Base-by-base conservation (phyloP, 2,113 vertebrate genomes). In the Solenodon paradoxus region DNA sequence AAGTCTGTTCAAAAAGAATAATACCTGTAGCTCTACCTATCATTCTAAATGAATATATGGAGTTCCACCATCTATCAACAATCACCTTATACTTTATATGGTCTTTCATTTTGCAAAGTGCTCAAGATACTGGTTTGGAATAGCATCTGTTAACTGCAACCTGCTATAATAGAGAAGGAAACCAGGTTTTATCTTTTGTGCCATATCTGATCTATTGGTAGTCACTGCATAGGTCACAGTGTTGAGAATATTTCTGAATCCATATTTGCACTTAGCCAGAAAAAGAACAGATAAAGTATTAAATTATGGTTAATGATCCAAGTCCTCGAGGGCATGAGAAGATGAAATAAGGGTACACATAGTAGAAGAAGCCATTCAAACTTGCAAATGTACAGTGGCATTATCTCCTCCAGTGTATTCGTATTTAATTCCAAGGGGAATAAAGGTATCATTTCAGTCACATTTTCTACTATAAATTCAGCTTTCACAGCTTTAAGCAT, bases 391-490 rank as follows among this genome's bases (percentile, higher is more conserved):
- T 86, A 7, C 1, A 42, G 0, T 55, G 30, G 47, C 77, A 82
- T 42, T 89, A 84, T 63, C 20, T 79, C 40, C 28, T 13, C 63
- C 64, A 86, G 30, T 7, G 40, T 55, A 63, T 82, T 88, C 6
- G 72, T 51, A 86, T 49, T 74, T 94, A 64, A 93, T 82, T 89
- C 12, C 30, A 26, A 51, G 17, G 5, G 19, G 75, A 42, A 47
- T 53, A 40, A 20, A 40, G 77, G 45, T 40, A 75, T 40, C 32
- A 86, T 92, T 69, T 94, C 75, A 90, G 38, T 90, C 38, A 91
- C 64, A 90, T 74, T 71, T 81, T 93, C 49, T 79, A 93, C 45
- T 71, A n/a, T 5, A 88, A 92, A 94, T 40, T 7, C 24, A 88
- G 17, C 24, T 78, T 84, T 38, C 40, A 68, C 32, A 95, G 40